Conservation (phyloP, 2,797 vertebrate genomes). For the Gallinago solitaria region DNA sequence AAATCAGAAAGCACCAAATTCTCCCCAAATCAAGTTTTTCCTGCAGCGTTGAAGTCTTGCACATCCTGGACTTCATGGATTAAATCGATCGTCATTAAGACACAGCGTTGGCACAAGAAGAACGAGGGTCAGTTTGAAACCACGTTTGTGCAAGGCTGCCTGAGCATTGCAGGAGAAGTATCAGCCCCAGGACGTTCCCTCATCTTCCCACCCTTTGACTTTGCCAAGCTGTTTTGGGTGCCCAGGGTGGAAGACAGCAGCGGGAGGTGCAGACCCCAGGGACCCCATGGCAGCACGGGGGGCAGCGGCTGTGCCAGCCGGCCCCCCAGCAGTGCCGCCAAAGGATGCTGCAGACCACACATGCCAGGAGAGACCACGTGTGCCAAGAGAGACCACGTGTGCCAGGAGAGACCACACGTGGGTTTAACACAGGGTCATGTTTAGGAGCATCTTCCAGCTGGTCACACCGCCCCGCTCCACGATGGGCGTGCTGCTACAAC, state of each 20-base stretch:
- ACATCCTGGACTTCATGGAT: not conserved
- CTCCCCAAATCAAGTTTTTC: not conserved
- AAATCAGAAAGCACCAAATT: not conserved
- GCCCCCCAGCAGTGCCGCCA: not conserved
- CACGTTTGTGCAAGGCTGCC: not conserved
- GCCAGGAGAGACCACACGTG: not conserved
- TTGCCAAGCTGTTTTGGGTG: not conserved
- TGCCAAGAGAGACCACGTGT: accelerated
- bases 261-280: not conserved
- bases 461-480: not conserved
- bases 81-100: not conserved
- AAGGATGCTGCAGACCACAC: not conserved
- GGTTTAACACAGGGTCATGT: not conserved
- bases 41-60: not conserved
- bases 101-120: not conserved
- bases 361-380: not conserved
- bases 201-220: not conserved
- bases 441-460: not conserved
- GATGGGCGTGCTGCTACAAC: not conserved
- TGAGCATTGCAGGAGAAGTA: not conserved
- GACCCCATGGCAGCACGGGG: not conserved
- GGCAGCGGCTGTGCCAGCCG: not conserved
- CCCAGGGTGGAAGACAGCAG: not conserved
- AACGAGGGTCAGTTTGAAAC: not conserved
- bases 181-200: not conserved